Percentiles rank a stretch among this genome's conserved stretches.
These are phyloP conservation scores for Agonopterix heracliana DNA, from an alignment of 2,888 invertebrate genomes.

Conservation along the genomic window DNA sequence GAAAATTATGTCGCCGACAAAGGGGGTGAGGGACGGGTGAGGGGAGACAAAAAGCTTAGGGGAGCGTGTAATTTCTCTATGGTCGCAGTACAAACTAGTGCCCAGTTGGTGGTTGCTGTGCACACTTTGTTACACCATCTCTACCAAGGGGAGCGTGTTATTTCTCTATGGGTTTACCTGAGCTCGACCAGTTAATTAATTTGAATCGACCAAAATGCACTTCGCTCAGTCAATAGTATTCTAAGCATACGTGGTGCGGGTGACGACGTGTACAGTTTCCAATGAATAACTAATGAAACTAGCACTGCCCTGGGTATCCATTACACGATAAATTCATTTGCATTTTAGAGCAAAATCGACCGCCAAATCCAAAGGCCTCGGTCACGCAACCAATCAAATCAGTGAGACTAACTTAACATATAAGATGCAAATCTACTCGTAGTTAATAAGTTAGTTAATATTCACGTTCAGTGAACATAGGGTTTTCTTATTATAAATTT, in stretches of 20 bases:
- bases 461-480: too few relatives aligned
- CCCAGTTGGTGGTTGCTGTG: too few relatives aligned
- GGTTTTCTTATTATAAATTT: too few relatives aligned
- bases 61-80: too few relatives aligned
- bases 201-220: neutral
- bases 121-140: too few relatives aligned
- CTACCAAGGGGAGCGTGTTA: too few relatives aligned
- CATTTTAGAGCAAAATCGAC: conserved; percentile 37
- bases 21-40: too few relatives aligned
- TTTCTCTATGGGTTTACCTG: too few relatives aligned
- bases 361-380: conserved; percentile 16
- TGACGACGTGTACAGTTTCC: conserved; percentile 32
- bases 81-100: too few relatives aligned
- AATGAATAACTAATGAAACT: conserved; percentile 48
- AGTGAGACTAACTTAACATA: conserved; percentile 6
- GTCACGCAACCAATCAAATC: conserved; percentile 24
- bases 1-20: too few relatives aligned
- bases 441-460: neutral
- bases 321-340: conserved; percentile 45
- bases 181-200: neutral
- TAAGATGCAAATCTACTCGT: neutral
- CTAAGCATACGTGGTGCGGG: conserved; percentile 21
- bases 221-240: conserved; percentile 17
- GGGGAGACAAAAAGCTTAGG: too few relatives aligned
- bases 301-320: conserved; percentile 35